Conservation (phyloP, 2,888 invertebrate species). For the Ophonus ardosiacus region DNA sequence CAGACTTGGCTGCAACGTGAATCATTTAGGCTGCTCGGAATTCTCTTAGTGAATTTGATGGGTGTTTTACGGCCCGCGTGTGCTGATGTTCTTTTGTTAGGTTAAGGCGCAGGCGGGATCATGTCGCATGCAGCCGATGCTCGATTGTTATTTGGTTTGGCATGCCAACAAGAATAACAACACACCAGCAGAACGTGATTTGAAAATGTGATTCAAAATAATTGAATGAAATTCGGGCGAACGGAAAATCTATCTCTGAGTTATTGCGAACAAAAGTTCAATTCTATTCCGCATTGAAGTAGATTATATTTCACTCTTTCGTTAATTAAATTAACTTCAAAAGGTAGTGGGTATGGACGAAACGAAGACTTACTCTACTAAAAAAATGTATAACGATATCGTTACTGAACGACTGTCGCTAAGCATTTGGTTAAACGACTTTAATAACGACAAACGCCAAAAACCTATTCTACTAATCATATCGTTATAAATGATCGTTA, state of each 20-base stretch:
- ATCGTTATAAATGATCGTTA: no score
- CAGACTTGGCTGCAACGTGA: conserved; percentile 51
- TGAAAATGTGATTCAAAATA: conserved; percentile 39
- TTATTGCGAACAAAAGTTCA: not conserved
- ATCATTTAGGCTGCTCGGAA: conserved; percentile 59
- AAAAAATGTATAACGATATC: no score
- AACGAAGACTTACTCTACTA: no score
- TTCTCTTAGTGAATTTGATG: conserved; percentile 63
- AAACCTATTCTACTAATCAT: no score
- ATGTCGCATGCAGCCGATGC: conserved; percentile 39
- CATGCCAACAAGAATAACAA: conserved; percentile 10
- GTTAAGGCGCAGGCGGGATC: conserved; percentile 33
- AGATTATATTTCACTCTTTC: no score
- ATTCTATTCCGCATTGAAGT: not conserved
- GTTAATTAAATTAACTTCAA: no score
- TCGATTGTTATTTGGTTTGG: conserved; percentile 58
- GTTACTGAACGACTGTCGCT: no score
- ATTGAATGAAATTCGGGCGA: conserved; percentile 4
- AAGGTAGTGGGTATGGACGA: no score
- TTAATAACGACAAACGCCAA: no score
- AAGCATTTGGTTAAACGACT: no score
- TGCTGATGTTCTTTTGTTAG: conserved; percentile 20
- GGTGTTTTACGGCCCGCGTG: conserved; percentile 38
- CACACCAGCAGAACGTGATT: conserved; percentile 48
- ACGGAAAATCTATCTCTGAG: not conserved